These are phyloP conservation scores for Gavialis gangeticus DNA, from an alignment of 2,113 vertebrate genomes.

Conservation along the genomic window DNA sequence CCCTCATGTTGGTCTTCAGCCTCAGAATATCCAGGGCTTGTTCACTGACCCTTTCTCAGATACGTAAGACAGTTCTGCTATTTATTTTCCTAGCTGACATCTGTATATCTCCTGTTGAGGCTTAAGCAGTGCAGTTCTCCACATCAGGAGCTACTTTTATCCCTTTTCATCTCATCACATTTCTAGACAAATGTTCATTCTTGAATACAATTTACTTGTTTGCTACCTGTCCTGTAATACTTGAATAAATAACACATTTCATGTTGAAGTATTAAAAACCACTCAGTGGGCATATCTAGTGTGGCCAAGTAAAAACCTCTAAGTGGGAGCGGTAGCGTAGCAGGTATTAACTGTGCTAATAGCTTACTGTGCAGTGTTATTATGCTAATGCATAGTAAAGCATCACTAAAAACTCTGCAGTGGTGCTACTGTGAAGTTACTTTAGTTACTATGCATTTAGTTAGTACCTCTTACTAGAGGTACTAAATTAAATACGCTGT, in stretches of 20 bases:
- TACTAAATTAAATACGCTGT: too few relatives aligned
- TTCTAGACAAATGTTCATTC: neutral
- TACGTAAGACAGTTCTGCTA: neutral
- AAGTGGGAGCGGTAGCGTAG: too few relatives aligned
- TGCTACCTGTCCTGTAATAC: neutral
- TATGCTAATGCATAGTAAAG: too few relatives aligned
- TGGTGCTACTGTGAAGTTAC: too few relatives aligned
- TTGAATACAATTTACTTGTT: neutral
- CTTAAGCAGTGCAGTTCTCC: neutral
- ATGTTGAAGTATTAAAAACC: neutral
- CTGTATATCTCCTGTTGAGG: rapidly evolving
- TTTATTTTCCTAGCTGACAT: neutral
- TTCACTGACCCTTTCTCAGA: rapidly evolving
- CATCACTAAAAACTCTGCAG: too few relatives aligned
- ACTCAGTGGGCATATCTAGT: neutral
- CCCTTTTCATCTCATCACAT: neutral
- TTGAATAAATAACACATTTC: neutral
- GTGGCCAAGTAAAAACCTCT: too few relatives aligned
- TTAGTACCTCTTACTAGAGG: too few relatives aligned
- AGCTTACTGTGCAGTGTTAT: too few relatives aligned
- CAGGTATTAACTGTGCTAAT: too few relatives aligned
- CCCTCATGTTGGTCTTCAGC: neutral
- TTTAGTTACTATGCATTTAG: too few relatives aligned
- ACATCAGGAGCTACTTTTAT: neutral
- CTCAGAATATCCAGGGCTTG: neutral